These are phyloP conservation scores for Phoebastria nigripes DNA, from an alignment of 2,797 vertebrate species.

Conservation along the genomic window DNA sequence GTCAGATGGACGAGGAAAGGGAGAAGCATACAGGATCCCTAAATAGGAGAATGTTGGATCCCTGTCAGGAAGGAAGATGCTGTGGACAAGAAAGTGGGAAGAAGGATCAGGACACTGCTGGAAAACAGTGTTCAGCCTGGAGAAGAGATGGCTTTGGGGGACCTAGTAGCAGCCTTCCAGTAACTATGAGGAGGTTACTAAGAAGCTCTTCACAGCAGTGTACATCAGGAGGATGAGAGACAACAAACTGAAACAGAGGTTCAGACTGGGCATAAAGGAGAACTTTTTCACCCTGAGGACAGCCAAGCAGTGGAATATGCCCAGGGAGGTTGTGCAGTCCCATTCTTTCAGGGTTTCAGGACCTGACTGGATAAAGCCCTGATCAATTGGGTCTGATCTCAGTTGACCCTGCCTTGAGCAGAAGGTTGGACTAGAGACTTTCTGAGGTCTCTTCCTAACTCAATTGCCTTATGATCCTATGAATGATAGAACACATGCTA, in stretches of 20 bases:
- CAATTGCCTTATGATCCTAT: neutral
- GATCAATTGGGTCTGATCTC: neutral
- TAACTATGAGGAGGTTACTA: neutral
- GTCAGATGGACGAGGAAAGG: neutral
- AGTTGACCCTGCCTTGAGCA: neutral
- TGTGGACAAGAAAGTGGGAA: neutral
- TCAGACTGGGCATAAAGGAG: neutral
- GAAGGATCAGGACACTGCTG: neutral
- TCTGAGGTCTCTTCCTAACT: neutral
- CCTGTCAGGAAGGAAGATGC: neutral
- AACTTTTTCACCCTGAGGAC: neutral
- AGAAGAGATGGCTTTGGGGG: neutral
- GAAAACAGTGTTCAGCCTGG: neutral
- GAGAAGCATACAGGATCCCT: neutral
- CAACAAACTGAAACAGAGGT: neutral
- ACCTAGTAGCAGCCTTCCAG: neutral
- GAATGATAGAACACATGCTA: neutral
- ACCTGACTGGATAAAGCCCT: neutral
- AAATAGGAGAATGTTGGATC: neutral
- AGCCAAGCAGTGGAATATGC: neutral
- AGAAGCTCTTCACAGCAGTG: neutral
- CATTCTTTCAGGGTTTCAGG: neutral
- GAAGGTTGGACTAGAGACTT: neutral
- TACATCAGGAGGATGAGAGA: neutral
- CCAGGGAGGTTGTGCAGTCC: neutral